These are phyloP conservation scores for Euphydryas editha DNA, from an alignment of 2,888 invertebrate species.

Conservation along the genomic window DNA sequence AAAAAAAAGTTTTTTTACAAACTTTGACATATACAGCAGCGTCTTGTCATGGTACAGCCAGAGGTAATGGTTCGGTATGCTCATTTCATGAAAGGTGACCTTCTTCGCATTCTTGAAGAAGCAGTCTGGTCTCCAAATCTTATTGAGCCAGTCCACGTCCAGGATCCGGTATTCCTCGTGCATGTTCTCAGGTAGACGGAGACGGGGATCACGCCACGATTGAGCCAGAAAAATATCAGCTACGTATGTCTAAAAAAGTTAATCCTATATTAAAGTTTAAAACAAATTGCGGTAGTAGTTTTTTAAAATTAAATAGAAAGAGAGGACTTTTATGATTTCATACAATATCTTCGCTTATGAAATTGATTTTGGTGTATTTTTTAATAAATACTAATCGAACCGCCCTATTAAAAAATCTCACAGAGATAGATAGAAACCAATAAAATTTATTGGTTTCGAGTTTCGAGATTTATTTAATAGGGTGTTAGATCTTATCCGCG, in stretches of 20 bases:
- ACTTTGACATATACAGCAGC: slow-evolving; percentile 96
- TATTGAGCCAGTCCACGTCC: slow-evolving; percentile 94
- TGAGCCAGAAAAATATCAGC: slow-evolving; percentile 96
- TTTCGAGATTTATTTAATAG: too few relatives aligned
- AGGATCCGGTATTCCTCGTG: slow-evolving; percentile 95
- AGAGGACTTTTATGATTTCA: too few relatives aligned
- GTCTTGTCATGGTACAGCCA: slow-evolving; percentile 97
- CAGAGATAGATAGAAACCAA: too few relatives aligned
- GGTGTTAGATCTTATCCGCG: too few relatives aligned
- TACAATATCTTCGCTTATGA: too few relatives aligned
- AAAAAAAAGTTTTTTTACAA: slow-evolving; percentile 56
- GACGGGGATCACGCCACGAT: slow-evolving; percentile 95
- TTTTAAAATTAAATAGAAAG: too few relatives aligned
- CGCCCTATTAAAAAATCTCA: too few relatives aligned
- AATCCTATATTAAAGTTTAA: background rate
- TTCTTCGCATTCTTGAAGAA: slow-evolving; percentile 97
- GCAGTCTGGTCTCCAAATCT: slow-evolving; percentile 96
- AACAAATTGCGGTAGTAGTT: background rate
- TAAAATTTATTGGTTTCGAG: too few relatives aligned
- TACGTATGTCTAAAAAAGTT: slow-evolving; percentile 91
- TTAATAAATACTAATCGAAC: too few relatives aligned
- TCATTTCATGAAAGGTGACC: slow-evolving; percentile 97
- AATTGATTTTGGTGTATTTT: too few relatives aligned
- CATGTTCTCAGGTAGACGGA: slow-evolving; percentile 96
- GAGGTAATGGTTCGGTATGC: slow-evolving; percentile 95